Percentiles rank a stretch among this genome's conserved stretches.
These are phyloP conservation scores for Aporrectodea caliginosa DNA, from an alignment of 1,140 invertebrate species.

Conservation along the genomic window DNA sequence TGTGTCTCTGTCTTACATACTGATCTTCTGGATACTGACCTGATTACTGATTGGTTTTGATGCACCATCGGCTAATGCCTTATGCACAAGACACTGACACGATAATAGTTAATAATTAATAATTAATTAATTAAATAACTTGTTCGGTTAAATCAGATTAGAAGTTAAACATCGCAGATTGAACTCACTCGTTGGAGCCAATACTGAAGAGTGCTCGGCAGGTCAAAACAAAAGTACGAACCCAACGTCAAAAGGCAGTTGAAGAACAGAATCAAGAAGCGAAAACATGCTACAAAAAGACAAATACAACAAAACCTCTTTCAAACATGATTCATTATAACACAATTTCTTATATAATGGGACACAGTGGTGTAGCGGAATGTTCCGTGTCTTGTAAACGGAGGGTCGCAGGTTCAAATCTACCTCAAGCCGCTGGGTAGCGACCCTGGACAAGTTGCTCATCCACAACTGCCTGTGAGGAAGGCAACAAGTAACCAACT, in stretches of 20 bases:
- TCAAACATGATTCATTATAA: too few relatives aligned
- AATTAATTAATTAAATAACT: neutral
- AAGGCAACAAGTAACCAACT: too few relatives aligned
- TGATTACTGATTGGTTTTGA: neutral
- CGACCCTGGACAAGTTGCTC: too few relatives aligned
- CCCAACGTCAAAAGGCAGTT: conserved; percentile 58
- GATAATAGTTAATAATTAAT: neutral
- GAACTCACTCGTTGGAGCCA: conserved; percentile 45
- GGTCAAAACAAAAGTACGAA: conserved; percentile 58
- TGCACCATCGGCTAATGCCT: neutral
- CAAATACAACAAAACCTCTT: conserved; percentile 8
- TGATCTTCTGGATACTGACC: too few relatives aligned
- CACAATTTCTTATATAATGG: too few relatives aligned
- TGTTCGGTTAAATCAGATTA: neutral
- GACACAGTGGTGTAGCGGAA: too few relatives aligned
- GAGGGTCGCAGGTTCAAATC: too few relatives aligned
- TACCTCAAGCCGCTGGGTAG: too few relatives aligned
- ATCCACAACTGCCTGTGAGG: too few relatives aligned
- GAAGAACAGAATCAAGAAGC: conserved; percentile 55
- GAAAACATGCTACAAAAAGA: conserved; percentile 45
- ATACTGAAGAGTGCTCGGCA: conserved; percentile 57
- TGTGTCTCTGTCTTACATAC: too few relatives aligned
- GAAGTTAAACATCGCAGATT: neutral
- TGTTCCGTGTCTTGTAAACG: too few relatives aligned
- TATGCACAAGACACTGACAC: neutral